These are phyloP conservation scores for Phlogophora meticulosa DNA, from an alignment of 2,888 invertebrate genomes.

Conservation along the genomic window DNA sequence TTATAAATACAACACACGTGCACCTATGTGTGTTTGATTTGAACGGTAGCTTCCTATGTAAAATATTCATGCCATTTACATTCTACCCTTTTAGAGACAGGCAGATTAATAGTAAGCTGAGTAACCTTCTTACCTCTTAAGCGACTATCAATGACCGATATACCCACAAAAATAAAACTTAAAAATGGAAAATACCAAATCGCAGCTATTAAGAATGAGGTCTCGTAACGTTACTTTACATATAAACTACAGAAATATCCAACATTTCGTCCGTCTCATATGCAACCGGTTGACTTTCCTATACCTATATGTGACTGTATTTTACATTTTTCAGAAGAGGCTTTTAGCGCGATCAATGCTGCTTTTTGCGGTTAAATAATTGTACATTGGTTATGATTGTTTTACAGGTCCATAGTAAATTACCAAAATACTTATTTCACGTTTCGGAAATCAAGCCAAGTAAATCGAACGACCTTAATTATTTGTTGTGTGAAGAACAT, in stretches of 20 bases:
- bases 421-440: conserved; percentile 58
- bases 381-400: background rate
- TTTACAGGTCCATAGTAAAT: conserved; percentile 6
- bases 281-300: conserved; percentile 42
- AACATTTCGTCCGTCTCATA: conserved; percentile 51
- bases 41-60: background rate
- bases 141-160: conserved; percentile 46
- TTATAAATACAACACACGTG: conserved; percentile 8
- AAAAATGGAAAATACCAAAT: conserved; percentile 50
- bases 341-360: background rate
- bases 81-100: background rate
- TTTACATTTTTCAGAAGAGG: conserved; percentile 5
- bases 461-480: conserved; percentile 76
- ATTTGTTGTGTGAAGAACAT: conserved; percentile 74
- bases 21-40: conserved; percentile 14
- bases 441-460: conserved; percentile 67
- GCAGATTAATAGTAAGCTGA: background rate
- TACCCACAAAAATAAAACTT: conserved; percentile 43
- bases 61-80: conserved; percentile 7
- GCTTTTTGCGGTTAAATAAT: background rate
- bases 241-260: conserved; percentile 39
- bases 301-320: conserved; percentile 4
- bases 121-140: conserved; percentile 28
- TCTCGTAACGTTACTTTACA: conserved; percentile 61
- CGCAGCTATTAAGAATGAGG: conserved; percentile 40